Conservation (phyloP, 2,797 vertebrate genomes). For the Allenopithecus nigroviridis region DNA sequence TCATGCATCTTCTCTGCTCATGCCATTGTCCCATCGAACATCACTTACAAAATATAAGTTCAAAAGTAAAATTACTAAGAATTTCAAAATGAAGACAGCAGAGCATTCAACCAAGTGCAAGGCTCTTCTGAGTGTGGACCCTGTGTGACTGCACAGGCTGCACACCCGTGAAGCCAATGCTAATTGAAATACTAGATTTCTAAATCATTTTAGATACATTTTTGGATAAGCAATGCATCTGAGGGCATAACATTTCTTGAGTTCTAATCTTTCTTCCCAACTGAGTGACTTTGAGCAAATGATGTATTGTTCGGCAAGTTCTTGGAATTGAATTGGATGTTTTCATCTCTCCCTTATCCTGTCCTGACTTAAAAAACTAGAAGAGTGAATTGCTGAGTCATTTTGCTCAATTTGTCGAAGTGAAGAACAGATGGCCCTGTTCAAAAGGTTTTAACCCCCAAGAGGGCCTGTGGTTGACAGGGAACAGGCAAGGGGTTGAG, state of each 20-base stretch:
- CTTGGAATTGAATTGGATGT: background rate
- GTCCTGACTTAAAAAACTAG: background rate
- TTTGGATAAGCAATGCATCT: background rate
- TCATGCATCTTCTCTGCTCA: background rate
- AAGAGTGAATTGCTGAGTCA: slow-evolving; percentile 2
- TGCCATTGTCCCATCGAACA: background rate
- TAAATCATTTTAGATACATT: slow-evolving; percentile 1
- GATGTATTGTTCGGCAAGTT: background rate
- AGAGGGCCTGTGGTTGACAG: background rate
- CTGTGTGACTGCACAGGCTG: background rate
- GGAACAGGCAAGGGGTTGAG: background rate
- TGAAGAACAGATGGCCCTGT: background rate
- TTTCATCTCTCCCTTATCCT: background rate
- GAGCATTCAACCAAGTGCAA: background rate
- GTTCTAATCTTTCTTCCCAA: background rate
- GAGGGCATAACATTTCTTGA: background rate
- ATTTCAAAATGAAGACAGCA: background rate
- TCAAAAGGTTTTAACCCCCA: background rate
- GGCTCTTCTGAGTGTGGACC: background rate
- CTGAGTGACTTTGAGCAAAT: background rate
- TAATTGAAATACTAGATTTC: background rate
- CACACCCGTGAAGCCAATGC: background rate
- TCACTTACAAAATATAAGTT: background rate
- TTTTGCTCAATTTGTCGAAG: background rate
- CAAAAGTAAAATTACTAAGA: slow-evolving; percentile 2